These are phyloP conservation scores for Ciona savignyi DNA, from an alignment of 23 tunicate species.

Conservation along the genomic window DNA sequence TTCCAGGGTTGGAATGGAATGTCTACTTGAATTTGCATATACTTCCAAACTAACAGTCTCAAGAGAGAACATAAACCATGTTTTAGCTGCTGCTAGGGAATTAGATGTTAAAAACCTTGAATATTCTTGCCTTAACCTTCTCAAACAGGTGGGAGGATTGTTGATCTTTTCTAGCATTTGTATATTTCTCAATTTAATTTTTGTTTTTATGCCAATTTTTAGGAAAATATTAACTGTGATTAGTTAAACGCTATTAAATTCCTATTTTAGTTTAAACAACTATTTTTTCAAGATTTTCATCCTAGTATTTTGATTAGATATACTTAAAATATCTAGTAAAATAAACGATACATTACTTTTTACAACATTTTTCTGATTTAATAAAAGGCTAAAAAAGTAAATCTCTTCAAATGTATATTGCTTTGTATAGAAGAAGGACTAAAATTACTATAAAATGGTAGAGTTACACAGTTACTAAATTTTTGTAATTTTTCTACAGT, in stretches of 20 bases:
- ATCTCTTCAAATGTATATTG: too few species aligned
- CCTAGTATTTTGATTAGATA: too few species aligned
- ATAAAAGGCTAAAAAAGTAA: too few species aligned
- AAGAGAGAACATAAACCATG: conserved; percentile 54
- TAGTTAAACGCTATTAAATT: background rate
- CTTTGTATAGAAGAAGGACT: too few species aligned
- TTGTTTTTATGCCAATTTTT: too few species aligned
- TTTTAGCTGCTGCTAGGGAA: conserved; percentile 67
- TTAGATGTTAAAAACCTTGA: conserved; percentile 80
- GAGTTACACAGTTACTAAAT: too few species aligned
- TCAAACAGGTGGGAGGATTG: conserved; percentile 66
- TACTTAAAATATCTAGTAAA: too few species aligned
- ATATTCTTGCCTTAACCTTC: conserved; percentile 63
- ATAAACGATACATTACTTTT: too few species aligned
- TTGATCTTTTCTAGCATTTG: background rate
- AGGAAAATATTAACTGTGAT: background rate
- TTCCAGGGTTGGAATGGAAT: conserved; percentile 59
- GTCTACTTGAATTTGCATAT: conserved; percentile 88
- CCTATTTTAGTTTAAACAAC: background rate
- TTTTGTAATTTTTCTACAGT: too few species aligned
- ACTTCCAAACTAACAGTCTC: conserved; percentile 79
- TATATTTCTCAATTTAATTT: too few species aligned
- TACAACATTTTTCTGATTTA: too few species aligned
- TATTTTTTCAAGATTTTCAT: background rate
- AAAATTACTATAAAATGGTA: too few species aligned